Conservation (phyloP, 2,113 vertebrate genomes). For the Uropsilus gracilis region DNA sequence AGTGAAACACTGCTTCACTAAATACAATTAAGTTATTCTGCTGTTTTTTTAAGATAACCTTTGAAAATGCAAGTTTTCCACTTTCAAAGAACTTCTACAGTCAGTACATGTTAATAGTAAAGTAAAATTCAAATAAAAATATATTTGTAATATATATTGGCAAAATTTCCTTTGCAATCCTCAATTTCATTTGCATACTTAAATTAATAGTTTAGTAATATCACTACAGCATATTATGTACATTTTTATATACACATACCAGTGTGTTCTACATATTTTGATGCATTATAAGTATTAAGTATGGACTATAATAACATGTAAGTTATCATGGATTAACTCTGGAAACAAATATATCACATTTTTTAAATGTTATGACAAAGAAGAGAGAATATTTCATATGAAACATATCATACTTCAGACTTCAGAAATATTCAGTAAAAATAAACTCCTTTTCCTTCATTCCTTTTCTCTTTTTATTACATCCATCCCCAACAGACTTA, state of each 20-base stretch:
- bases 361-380: not conserved
- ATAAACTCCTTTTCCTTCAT: not conserved
- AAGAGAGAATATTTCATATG: not conserved
- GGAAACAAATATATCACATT: not conserved
- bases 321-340: not conserved
- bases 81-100: not conserved
- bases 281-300: not conserved
- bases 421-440: not conserved
- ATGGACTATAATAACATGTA: not conserved
- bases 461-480: not conserved
- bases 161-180: not conserved
- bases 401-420: not conserved
- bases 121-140: not conserved
- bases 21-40: too few species aligned
- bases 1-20: not conserved
- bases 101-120: not conserved
- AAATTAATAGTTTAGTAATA: not conserved
- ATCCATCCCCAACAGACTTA: not conserved
- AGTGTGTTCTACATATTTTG: not conserved
- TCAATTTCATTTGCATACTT: not conserved
- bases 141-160: not conserved
- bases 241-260: not conserved
- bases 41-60: not conserved
- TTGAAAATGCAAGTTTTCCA: not conserved
- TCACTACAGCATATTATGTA: not conserved